Evolutionary conservation across 2,888 invertebrate genomes (phyloP), one percentile per base, ranked within the genome.

Genomic region (Ligdia adustata): DNA sequence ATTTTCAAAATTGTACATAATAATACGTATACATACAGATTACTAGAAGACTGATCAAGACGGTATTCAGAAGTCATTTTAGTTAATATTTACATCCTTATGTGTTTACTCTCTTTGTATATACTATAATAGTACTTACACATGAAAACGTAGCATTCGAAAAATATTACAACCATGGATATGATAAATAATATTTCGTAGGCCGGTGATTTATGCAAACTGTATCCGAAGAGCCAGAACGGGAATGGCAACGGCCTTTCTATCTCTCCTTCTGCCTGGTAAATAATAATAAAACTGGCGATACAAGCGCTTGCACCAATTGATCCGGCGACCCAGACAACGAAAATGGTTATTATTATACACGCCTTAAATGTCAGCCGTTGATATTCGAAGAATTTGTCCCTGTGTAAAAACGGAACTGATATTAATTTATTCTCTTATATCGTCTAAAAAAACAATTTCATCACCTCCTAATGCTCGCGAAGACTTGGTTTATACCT

Each of bases 201-300:
- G 0, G 3, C 7, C 2, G 55, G 52, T 9, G 49, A 26, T 4
- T 22, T 33, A 0, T 9, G 3, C 4, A 49, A 33, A 27, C 52
- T 41, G 1, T 38, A n/a, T 3, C 24, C 28, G 9, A 31, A 44
- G 1, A 18, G 4, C 46, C 33, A 52, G 12, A 44, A 38, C 0
- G 55, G 52, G 9, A 44, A 46, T 0, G 49, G 49, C 26, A 52
- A 24, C 0, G 55, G 55, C 22, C 37, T 43, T 1, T 1, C 9
- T 1, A 1, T 2, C 4, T 7, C 40, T 33, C 32, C 31, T 2
- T 28, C 5, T n/a, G 1, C 6, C 2, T 9, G 22, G n/a, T n/a
- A 7, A 5, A 27, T 7, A 1, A 15, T 1, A n/a, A 4, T 9
- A 1, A 15, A 1, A 0, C 32, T 4, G 1, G 46, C 14, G 2